Evolutionary conservation across 30 jellyfish, hydroid and myxozoan species (phyloP).

Genomic region (Hydractinia echinata): DNA sequence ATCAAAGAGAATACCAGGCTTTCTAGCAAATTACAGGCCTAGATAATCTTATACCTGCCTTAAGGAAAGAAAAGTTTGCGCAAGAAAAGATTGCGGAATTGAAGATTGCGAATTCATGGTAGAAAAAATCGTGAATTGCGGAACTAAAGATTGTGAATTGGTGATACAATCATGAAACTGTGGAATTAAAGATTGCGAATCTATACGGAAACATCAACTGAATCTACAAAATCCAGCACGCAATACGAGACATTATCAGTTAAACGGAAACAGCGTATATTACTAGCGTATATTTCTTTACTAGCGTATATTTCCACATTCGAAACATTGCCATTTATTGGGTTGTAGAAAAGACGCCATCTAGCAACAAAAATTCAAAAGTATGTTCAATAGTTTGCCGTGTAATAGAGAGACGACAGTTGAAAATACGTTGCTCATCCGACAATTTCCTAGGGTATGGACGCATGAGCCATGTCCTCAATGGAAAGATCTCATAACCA

Average conservation of each 20-base stretch:
- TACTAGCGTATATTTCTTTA: slow-evolving; percentile 49
- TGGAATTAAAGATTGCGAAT: too few relatives aligned
- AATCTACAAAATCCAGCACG: too few relatives aligned
- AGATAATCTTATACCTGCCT: too few relatives aligned
- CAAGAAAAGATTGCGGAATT: too few relatives aligned
- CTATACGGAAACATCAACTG: too few relatives aligned
- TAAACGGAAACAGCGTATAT: slow-evolving; percentile 28
- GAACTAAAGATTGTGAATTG: too few relatives aligned
- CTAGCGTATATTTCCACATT: slow-evolving; percentile 41
- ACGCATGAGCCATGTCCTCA: slow-evolving; percentile 52
- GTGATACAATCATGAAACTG: too few relatives aligned
- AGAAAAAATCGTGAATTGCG: too few relatives aligned
- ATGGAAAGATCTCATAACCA: slow-evolving; percentile 46
- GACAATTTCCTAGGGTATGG: slow-evolving; percentile 50
- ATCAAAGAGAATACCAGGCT: too few relatives aligned
- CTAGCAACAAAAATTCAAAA: slow-evolving; percentile 50
- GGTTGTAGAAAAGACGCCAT: slow-evolving; percentile 53
- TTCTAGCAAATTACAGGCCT: too few relatives aligned
- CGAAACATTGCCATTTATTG: slow-evolving; percentile 42
- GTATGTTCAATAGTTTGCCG: slow-evolving; percentile 50
- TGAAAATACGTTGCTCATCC: slow-evolving; percentile 34
- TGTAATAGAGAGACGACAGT: slow-evolving; percentile 32
- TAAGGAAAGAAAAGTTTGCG: too few relatives aligned
- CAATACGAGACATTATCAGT: slow-evolving; percentile 40
- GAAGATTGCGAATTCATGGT: too few relatives aligned